Percentiles rank a stretch among this genome's conserved stretches.
Conservation (phyloP, 1,140 invertebrate species). For the Orchesella cincta region DNA sequence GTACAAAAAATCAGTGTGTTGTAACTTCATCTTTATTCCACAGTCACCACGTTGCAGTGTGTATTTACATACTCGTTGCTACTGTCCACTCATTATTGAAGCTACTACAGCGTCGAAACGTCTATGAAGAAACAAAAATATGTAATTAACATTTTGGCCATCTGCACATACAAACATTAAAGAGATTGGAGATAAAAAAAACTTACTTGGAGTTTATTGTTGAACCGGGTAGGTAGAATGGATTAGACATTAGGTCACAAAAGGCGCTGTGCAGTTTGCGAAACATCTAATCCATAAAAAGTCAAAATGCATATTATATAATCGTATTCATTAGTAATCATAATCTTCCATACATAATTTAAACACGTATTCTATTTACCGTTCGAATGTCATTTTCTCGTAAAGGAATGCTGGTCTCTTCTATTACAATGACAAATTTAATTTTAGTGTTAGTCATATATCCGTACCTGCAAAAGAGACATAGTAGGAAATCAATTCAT, state of each 20-base stretch:
- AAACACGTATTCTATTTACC: no score
- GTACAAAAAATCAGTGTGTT: no score
- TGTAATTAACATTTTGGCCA: not conserved
- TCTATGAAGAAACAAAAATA: constrained; percentile 35
- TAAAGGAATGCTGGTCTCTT: constrained; percentile 80
- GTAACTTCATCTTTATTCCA: no score
- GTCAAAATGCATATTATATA: not conserved
- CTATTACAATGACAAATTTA: constrained; percentile 92
- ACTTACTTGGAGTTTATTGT: constrained; percentile 77
- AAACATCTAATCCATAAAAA: constrained; percentile 70
- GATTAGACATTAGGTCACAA: constrained; percentile 89
- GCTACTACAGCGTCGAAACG: constrained; percentile 39
- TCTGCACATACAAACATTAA: not conserved
- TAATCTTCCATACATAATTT: no score
- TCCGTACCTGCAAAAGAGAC: constrained; percentile 73
- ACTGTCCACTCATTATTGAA: constrained; percentile 39
- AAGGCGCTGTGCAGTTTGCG: constrained; percentile 86
- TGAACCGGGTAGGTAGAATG: constrained; percentile 88
- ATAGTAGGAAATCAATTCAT: constrained; percentile 44
- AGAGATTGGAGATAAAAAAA: constrained; percentile 22
- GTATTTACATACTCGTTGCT: not conserved
- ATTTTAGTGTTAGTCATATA: constrained; percentile 97
- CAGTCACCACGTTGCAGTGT: not conserved
- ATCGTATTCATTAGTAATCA: not conserved
- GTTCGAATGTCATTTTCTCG: constrained; percentile 92